Base-by-base conservation (phyloP, 2,797 vertebrate genomes). In the Cuculus canorus region DNA sequence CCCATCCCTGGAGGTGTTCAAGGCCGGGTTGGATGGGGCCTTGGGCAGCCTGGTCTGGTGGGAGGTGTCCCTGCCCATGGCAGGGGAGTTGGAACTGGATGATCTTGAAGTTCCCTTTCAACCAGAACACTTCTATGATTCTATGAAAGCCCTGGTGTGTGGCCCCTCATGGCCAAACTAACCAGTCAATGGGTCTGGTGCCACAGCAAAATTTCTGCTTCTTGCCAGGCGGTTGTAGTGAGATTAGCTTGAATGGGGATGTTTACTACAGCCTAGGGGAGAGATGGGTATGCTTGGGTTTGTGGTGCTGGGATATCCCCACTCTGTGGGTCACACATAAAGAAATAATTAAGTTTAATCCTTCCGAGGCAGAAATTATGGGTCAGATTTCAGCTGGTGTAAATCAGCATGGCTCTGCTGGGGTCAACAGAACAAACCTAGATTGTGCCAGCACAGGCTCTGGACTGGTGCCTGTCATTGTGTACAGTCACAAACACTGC, bases 401-500 rank as follows among this genome's bases (percentile, higher is more conserved):
- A 92, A 77, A 95, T 95, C 88, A 95, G 68, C 39, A 18, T 1
- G 3, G 71, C 95, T 82, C 88, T 70, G 88, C 90, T 96, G 93
- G 93, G 93, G 96, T 90, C 78, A 35, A 35, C 73, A 94, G 92
- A 92, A 94, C 61, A 91, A 96, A 54, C 82, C 66, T 32, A 65
- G 57, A 53, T 59, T 33, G 56, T 88, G 80, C 89, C 91, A 93
- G 88, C 52, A 32, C 64, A 80, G 87, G 27, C 56, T 61, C 91
- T 96, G 96, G 96, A 82, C 27, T n/a, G n/a, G 33, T 96, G 93
- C 96, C 96, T 84, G 45, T 72, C 86, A 95, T 96, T 96, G 86
- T 96, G 77, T 7, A 0, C n/a, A 63, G 63, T 56, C 77, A 76
- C 82, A 93, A 90, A 92, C 66, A 47, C 64, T 45, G 56, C 73